Evolutionary conservation across 2,113 vertebrate genomes (phyloP).

Genomic region (Dromas ardeola): DNA sequence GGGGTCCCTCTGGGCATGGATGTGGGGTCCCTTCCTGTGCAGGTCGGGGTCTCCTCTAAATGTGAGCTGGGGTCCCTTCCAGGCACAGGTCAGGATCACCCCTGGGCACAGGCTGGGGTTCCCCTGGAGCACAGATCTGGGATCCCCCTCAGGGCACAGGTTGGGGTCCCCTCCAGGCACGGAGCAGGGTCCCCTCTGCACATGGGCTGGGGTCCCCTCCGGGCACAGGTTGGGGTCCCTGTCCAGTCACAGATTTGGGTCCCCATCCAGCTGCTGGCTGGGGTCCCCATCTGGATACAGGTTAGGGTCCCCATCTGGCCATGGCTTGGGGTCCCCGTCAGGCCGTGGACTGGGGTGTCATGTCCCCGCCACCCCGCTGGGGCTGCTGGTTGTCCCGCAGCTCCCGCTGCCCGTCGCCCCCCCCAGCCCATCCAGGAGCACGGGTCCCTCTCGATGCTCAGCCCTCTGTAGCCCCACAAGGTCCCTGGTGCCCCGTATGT

Average conservation of each 20-base stretch:
- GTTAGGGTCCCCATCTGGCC: neutral
- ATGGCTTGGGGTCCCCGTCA: neutral
- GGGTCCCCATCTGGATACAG: neutral
- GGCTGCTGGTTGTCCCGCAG: neutral
- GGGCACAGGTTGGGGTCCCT: accelerated
- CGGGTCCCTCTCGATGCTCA: neutral
- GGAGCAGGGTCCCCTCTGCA: neutral
- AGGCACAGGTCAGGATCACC: too few relatives aligned
- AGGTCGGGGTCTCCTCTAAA: too few relatives aligned
- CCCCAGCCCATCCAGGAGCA: neutral
- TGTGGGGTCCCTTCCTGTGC: too few relatives aligned
- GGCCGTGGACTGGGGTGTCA: accelerated
- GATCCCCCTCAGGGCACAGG: too few relatives aligned
- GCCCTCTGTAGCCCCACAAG: accelerated
- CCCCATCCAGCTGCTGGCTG: neutral
- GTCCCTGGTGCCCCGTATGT: accelerated
- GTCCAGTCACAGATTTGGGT: too few relatives aligned
- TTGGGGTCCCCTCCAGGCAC: neutral
- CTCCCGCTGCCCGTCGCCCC: accelerated
- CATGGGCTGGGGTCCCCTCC: neutral
- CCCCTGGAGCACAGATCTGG: too few relatives aligned
- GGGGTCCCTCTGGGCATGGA: too few relatives aligned
- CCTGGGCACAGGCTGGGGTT: too few relatives aligned
- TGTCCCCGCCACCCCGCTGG: neutral
- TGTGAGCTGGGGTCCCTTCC: too few relatives aligned